A percentile compares a stretch with the other conserved stretches of the same genome.
These are phyloP conservation scores for Hylyphantes graminicola DNA, from an alignment of 1,140 invertebrate genomes.

Conservation along the genomic window DNA sequence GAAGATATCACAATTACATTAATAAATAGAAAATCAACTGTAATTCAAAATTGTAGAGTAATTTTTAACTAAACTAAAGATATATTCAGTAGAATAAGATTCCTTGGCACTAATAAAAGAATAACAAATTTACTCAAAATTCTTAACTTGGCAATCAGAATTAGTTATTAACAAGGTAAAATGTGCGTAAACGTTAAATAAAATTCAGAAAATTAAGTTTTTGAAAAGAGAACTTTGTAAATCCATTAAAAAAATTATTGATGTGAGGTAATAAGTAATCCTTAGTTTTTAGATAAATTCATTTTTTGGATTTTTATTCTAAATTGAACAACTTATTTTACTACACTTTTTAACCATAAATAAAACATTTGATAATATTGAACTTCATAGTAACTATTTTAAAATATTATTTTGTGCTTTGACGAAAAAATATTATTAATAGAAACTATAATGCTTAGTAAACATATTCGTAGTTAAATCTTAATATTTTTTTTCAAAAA, in stretches of 20 bases:
- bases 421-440: too few species aligned
- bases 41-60: slow-evolving; percentile 13
- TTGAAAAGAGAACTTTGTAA: not conserved
- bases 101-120: slow-evolving; percentile 31
- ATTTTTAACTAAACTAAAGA: slow-evolving; percentile 16
- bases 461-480: too few species aligned
- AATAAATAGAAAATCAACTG: slow-evolving; percentile 11
- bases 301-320: not conserved
- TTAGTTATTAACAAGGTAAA: slow-evolving; percentile 10
- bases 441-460: too few species aligned
- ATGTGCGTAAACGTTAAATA: slow-evolving; percentile 17
- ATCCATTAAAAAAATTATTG: not conserved
- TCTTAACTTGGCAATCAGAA: not conserved
- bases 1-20: slow-evolving; percentile 30
- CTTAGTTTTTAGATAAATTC: not conserved
- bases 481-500: too few species aligned
- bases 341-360: too few species aligned
- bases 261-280: not conserved
- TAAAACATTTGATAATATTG: too few species aligned
- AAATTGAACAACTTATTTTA: not conserved
- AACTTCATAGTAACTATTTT: too few species aligned
- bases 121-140: not conserved
- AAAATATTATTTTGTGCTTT: too few species aligned
- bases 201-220: not conserved
- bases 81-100: slow-evolving; percentile 24